Evolutionary conservation across 2,888 invertebrate species (phyloP).

Genomic region (Eupithecia abbreviata): DNA sequence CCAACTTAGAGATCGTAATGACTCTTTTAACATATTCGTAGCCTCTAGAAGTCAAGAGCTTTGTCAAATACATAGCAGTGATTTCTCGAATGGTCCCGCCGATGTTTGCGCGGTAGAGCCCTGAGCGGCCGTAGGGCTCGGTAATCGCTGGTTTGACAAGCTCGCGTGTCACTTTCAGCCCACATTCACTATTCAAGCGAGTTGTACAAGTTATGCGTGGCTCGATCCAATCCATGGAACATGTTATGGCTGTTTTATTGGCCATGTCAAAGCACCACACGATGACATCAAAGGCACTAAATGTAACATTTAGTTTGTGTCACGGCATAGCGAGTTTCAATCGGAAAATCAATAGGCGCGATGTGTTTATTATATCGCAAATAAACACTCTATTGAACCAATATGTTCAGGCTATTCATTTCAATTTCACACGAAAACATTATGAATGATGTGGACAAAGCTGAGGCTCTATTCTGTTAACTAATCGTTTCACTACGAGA

Average conservation of each 20-base stretch:
- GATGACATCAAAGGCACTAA: not conserved
- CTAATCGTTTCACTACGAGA: not conserved
- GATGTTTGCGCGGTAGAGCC: not conserved
- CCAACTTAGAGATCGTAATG: not conserved
- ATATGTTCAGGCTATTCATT: not conserved
- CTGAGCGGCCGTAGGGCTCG: not conserved
- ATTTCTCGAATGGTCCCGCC: not conserved
- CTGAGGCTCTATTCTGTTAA: not conserved
- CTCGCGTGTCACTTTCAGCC: slow-evolving; percentile 27
- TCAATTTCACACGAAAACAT: not conserved
- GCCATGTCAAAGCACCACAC: slow-evolving; percentile 6
- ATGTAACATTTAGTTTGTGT: slow-evolving; percentile 7
- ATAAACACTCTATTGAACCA: slow-evolving; percentile 5
- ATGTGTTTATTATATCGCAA: slow-evolving; percentile 7
- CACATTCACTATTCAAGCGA: slow-evolving; percentile 10
- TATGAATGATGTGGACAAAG: not conserved
- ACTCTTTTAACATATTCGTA: not conserved
- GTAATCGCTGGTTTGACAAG: slow-evolving; percentile 19
- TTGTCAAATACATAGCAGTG: not conserved
- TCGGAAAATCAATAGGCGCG: slow-evolving; percentile 6
- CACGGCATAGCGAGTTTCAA: slow-evolving; percentile 3
- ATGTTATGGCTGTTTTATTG: slow-evolving; percentile 13
- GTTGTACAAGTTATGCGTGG: slow-evolving; percentile 5
- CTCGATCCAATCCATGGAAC: slow-evolving; percentile 19
- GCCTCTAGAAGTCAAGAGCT: not conserved